These are phyloP conservation scores for Bradypodion ventrale DNA, from an alignment of 2,797 vertebrate genomes.

Conservation along the genomic window DNA sequence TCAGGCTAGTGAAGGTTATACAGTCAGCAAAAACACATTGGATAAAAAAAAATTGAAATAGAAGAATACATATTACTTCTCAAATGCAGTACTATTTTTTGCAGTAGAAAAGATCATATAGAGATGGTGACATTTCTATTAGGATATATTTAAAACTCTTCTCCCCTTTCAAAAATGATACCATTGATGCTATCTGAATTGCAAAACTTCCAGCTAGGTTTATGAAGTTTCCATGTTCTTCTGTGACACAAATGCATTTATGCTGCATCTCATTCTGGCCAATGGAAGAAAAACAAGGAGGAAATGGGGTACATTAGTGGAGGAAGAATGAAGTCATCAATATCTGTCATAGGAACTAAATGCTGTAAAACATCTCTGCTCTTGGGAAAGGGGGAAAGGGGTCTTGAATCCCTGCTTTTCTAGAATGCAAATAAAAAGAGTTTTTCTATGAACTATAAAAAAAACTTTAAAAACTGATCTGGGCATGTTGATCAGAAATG, in stretches of 20 bases:
- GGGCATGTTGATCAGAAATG: neutral
- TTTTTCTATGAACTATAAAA: neutral
- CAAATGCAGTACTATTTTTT: constrained; percentile 27
- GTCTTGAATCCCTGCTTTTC: constrained; percentile 15
- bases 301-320: constrained; percentile 50
- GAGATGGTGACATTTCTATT: constrained; percentile 35
- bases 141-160: constrained; percentile 41
- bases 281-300: constrained; percentile 19
- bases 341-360: constrained; percentile 64
- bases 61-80: constrained; percentile 33
- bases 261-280: constrained; percentile 19
- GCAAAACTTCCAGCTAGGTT: constrained; percentile 51
- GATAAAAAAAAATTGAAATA: constrained; percentile 59
- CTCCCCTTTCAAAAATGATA: constrained; percentile 55
- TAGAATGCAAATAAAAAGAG: neutral
- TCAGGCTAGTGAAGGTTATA: constrained; percentile 83
- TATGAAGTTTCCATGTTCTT: constrained; percentile 68
- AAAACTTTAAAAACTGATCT: neutral
- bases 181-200: constrained; percentile 59
- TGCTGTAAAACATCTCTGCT: constrained; percentile 55
- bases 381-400: neutral
- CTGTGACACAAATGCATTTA: constrained; percentile 31
- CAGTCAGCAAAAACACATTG: constrained; percentile 78
- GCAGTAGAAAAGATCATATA: neutral
- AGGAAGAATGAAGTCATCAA: constrained; percentile 61